A percentile compares a stretch with the other conserved stretches of the same genome.
These are phyloP conservation scores for Pseudoips prasinana DNA, from an alignment of 2,888 invertebrate species.

Conservation along the genomic window DNA sequence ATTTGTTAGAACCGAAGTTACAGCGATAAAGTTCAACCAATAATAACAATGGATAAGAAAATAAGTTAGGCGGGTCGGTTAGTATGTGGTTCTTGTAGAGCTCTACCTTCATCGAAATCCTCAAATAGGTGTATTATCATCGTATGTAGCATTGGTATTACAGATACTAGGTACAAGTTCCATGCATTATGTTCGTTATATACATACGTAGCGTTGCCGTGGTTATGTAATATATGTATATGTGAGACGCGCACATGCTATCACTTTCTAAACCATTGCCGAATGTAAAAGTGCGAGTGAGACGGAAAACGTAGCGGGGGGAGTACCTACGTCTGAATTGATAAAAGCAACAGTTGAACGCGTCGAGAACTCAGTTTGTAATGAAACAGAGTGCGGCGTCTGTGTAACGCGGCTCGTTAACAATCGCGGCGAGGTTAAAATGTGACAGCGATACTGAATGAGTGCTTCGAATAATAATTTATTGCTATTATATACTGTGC, in stretches of 20 bases:
- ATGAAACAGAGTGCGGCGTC: constrained; percentile 55
- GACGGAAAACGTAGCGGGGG: constrained; percentile 55
- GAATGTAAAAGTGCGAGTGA: constrained; percentile 51
- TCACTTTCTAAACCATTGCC: constrained; percentile 49
- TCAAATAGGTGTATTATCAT: too few relatives aligned
- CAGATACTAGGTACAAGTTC: constrained; percentile 46
- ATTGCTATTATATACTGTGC: constrained; percentile 50
- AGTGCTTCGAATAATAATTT: constrained; percentile 56
- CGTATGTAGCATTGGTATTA: too few relatives aligned
- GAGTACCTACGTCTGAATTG: constrained; percentile 63
- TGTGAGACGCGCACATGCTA: constrained; percentile 44
- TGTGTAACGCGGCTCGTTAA: constrained; percentile 44
- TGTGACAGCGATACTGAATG: constrained; percentile 67
- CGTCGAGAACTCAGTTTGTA: constrained; percentile 73
- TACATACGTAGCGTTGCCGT: constrained; percentile 41
- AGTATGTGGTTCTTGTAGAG: too few relatives aligned
- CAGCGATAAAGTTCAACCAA: too few relatives aligned
- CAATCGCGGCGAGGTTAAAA: constrained; percentile 64
- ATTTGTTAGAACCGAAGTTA: too few relatives aligned
- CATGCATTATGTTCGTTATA: constrained; percentile 41
- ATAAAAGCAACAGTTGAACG: constrained; percentile 78
- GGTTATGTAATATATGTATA: constrained; percentile 49
- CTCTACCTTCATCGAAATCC: too few relatives aligned
- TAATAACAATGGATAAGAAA: too few relatives aligned
- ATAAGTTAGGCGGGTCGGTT: too few relatives aligned